Evolutionary conservation across 2,113 vertebrate genomes (phyloP).

Genomic region (Argyrosomus japonicus): DNA sequence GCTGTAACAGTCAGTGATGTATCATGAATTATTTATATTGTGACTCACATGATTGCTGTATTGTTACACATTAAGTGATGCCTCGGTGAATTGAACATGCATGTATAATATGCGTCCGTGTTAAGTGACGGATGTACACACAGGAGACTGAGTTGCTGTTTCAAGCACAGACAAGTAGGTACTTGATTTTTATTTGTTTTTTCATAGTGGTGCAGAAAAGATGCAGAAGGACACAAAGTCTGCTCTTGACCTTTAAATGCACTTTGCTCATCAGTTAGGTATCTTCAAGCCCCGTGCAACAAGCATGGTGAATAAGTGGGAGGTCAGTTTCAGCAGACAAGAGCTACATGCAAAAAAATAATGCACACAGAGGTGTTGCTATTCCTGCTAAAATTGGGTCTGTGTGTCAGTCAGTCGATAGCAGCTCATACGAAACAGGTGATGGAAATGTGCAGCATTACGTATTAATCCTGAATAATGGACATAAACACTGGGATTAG

Average conservation of each 20-base stretch:
- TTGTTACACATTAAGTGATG: background rate
- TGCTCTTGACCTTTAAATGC: conserved; percentile 11
- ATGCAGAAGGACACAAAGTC: background rate
- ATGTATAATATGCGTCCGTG: background rate
- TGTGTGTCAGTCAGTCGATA: background rate
- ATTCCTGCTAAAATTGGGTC: background rate
- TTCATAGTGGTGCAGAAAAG: background rate
- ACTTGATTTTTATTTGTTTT: background rate
- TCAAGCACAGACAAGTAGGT: background rate
- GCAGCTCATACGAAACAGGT: background rate
- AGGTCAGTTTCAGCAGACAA: background rate
- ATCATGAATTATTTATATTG: conserved; percentile 37
- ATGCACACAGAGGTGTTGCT: background rate
- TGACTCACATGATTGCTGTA: conserved; percentile 12
- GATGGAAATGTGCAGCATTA: background rate
- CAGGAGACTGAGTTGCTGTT: background rate
- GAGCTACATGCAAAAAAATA: background rate
- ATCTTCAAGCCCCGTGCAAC: background rate
- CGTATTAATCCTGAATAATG: no score
- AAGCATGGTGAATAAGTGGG: background rate
- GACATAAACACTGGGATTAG: background rate
- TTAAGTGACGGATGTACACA: background rate
- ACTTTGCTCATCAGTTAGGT: background rate
- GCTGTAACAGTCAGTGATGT: background rate
- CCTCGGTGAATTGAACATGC: background rate